phyloP scores from a whole-genome alignment of 2,888 invertebrate genomes.

The Iphiclides podalirius region DNA sequence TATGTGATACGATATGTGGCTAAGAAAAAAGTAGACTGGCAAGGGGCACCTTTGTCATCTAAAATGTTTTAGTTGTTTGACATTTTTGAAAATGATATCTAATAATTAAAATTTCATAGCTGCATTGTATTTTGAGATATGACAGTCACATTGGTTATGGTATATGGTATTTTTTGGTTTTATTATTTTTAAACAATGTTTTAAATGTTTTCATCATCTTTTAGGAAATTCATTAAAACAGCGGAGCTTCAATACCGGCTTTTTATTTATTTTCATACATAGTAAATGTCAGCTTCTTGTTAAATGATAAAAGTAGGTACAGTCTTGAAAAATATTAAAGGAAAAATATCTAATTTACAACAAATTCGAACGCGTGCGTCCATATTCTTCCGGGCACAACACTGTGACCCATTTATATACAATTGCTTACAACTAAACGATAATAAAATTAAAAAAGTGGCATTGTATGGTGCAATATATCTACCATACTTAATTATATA shows the following conservation, averaged over 20 bases:
- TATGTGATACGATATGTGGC: too few relatives aligned
- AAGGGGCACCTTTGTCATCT: too few relatives aligned
- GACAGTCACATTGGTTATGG: too few relatives aligned
- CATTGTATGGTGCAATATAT: conserved; percentile 31
- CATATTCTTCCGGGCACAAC: conserved; percentile 27
- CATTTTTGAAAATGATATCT: too few relatives aligned
- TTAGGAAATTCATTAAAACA: conserved; percentile 51
- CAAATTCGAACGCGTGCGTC: conserved; percentile 44
- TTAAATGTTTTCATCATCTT: too few relatives aligned
- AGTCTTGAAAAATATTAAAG: conserved; percentile 74
- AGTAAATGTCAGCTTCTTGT: conserved; percentile 71
- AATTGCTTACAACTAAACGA: conserved; percentile 37
- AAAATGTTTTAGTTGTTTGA: too few relatives aligned
- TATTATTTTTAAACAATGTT: too few relatives aligned
- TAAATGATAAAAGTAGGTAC: conserved; percentile 70
- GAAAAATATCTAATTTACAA: conserved; percentile 68
- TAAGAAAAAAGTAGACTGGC: too few relatives aligned
- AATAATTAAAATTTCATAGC: too few relatives aligned
- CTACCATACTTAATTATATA: conserved; percentile 40
- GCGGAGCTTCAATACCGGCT: conserved; percentile 57
- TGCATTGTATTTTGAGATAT: too few relatives aligned
- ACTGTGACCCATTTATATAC: conserved; percentile 39
- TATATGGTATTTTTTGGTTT: too few relatives aligned
- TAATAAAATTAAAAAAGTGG: conserved; percentile 41
- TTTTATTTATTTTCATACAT: conserved; percentile 74